A percentile compares a stretch with the other conserved stretches of the same genome.
Conservation (phyloP, 2,888 invertebrate species). For the Leptogaster cylindrica region DNA sequence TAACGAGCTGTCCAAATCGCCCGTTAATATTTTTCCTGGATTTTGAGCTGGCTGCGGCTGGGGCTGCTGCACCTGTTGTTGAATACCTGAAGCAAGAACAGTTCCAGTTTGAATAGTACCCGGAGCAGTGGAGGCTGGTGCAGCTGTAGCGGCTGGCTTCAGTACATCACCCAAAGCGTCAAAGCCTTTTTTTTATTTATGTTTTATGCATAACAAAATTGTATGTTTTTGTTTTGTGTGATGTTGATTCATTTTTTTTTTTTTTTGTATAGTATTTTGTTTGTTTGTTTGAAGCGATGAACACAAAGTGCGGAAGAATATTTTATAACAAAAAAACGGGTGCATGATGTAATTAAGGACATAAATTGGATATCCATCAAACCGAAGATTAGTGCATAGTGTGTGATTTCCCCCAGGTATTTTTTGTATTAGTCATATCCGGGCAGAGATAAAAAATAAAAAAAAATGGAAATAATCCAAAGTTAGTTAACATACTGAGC, state of each 20-base stretch:
- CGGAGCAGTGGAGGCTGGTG: constrained; percentile 50
- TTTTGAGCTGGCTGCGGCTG: constrained; percentile 61
- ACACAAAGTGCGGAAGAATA: constrained; percentile 36
- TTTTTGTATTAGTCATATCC: constrained; percentile 32
- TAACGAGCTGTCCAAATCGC: constrained; percentile 92
- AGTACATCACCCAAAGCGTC: constrained; percentile 77
- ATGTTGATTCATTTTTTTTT: no score
- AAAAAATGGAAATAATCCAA: constrained; percentile 23
- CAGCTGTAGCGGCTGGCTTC: constrained; percentile 64
- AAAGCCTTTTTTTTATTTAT: constrained; percentile 65
- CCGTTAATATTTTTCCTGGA: constrained; percentile 80
- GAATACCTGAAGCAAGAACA: constrained; percentile 51
- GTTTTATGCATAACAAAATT: constrained; percentile 38
- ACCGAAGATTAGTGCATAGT: constrained; percentile 38
- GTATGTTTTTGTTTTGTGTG: constrained; percentile 45
- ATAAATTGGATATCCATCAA: constrained; percentile 26
- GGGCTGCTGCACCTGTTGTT: constrained; percentile 58
- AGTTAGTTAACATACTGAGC: constrained; percentile 28
- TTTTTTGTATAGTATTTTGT: no score
- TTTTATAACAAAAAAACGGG: constrained; percentile 31
- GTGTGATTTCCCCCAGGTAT: constrained; percentile 18
- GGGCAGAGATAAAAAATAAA: constrained; percentile 31
- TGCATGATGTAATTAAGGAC: constrained; percentile 39
- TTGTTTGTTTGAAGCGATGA: constrained; percentile 41
- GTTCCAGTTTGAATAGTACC: constrained; percentile 53